phyloP scores from a whole-genome alignment of 2,113 vertebrate species.

The Elachura formosa region DNA sequence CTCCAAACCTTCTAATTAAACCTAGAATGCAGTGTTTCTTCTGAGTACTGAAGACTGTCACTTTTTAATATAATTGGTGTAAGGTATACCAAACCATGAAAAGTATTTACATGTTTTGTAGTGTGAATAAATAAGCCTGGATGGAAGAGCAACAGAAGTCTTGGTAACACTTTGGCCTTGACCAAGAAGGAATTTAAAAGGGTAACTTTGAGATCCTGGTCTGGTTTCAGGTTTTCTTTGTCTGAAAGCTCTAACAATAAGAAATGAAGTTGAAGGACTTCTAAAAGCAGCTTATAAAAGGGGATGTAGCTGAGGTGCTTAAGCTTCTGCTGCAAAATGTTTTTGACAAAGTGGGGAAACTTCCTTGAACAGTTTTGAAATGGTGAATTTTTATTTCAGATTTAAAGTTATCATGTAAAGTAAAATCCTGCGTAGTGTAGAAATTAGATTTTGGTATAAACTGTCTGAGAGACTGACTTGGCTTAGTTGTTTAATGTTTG shows the following conservation, averaged over 20 bases:
- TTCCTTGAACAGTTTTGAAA: neutral
- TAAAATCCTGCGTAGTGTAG: neutral
- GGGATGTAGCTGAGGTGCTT: slow-evolving; percentile 5
- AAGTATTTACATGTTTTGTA: slow-evolving; percentile 68
- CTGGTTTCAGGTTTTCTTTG: slow-evolving; percentile 64
- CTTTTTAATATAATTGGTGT: slow-evolving; percentile 48
- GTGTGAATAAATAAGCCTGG: slow-evolving; percentile 65
- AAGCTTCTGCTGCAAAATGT: neutral
- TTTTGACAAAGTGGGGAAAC: neutral
- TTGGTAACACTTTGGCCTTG: slow-evolving; percentile 64
- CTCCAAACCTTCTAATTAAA: slow-evolving; percentile 38
- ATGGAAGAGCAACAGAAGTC: slow-evolving; percentile 60
- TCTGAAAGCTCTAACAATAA: slow-evolving; percentile 44
- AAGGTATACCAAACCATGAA: slow-evolving; percentile 66
- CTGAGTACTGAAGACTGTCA: slow-evolving; percentile 59
- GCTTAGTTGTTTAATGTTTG: neutral
- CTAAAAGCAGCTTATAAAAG: neutral
- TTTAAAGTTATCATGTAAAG: neutral
- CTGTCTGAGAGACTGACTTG: neutral
- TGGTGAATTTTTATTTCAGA: neutral
- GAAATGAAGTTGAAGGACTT: slow-evolving; percentile 14
- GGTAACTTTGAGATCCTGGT: slow-evolving; percentile 65
- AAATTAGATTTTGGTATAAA: neutral
- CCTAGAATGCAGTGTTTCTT: slow-evolving; percentile 58
- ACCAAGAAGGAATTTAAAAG: slow-evolving; percentile 66